Evolutionary conservation across 1,140 invertebrate genomes (phyloP).

Genomic region (Gryllus bimaculatus): DNA sequence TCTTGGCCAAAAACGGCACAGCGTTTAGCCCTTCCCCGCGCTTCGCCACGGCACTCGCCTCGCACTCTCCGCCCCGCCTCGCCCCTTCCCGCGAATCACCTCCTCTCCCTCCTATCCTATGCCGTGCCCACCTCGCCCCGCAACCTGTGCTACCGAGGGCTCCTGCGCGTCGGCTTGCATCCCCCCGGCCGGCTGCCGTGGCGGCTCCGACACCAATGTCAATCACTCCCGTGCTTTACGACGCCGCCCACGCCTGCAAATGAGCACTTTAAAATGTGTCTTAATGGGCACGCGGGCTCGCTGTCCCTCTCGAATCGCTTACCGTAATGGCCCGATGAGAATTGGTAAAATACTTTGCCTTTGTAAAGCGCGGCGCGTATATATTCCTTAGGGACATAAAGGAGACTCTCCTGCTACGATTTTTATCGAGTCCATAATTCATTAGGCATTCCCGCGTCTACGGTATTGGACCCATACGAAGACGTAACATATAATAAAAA

Average conservation of each 20-base stretch:
- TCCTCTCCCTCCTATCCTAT: too few relatives aligned
- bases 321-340: not conserved
- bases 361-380: not conserved
- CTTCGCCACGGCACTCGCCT: too few relatives aligned
- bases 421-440: not conserved
- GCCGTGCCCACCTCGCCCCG: too few relatives aligned
- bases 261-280: not conserved
- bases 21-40: too few relatives aligned
- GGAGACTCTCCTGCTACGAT: not conserved
- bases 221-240: too few relatives aligned
- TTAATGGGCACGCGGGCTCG: not conserved
- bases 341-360: not conserved
- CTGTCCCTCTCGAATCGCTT: not conserved
- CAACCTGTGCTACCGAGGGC: too few relatives aligned
- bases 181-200: too few relatives aligned
- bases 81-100: too few relatives aligned
- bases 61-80: too few relatives aligned
- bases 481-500: not conserved
- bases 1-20: too few relatives aligned
- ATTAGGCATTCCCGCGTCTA: not conserved
- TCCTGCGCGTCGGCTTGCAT: too few relatives aligned
- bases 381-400: not conserved
- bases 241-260: not conserved
- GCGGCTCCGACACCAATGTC: too few relatives aligned
- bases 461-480: not conserved